Evolutionary conservation across 2,797 vertebrate species (phyloP), one percentile per base, ranked within the genome.

Genomic region (Hydrocynus forskahlii): DNA sequence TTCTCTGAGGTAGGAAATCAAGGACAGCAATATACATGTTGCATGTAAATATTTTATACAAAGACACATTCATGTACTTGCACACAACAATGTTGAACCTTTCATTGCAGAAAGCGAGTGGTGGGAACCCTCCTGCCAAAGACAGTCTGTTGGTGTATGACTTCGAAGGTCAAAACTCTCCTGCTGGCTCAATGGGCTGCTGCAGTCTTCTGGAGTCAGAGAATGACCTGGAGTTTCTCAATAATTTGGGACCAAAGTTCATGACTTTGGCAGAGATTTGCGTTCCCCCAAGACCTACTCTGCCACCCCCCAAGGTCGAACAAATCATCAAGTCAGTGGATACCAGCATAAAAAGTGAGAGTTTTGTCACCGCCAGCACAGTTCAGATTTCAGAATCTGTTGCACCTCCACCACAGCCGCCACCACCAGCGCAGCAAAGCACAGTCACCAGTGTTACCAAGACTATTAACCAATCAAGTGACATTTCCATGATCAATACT

Each of bases 201-300:
- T 96, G 95, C 89, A 97, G 96, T 87, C 92, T 97, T 66, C 93
- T 97, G 79, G 97, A 97, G 48, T 89, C 90, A 8, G 94, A 97
- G 16, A 78, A 93, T 2, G 95, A 97, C 1, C 91, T 97, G 62
- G 82, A 12, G 69, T 96, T 95, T 83, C 94, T 98, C 19, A 92
- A 95, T 81, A 93, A 97, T 83, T 88, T 99, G 62, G 95, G 93
- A 25, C 83, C 92, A n/a, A 93, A 92, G 71, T 95, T 94, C 70
- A 89, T 83, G 69, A 91, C 82, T 68, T 88, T 94, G 59, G 88
- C 93, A 40, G 88, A 92, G 4, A 88, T 93, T 73, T 94, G 92
- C 79, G 83, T 38, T 1, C 89, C 89, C 81, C 82, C 83, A 25
- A 60, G 64, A 55, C 35, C 74, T 21, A 74, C 80, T 48, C 66